Conservation (phyloP, 2,797 vertebrate species). For the Dicrostonyx torquatus region DNA sequence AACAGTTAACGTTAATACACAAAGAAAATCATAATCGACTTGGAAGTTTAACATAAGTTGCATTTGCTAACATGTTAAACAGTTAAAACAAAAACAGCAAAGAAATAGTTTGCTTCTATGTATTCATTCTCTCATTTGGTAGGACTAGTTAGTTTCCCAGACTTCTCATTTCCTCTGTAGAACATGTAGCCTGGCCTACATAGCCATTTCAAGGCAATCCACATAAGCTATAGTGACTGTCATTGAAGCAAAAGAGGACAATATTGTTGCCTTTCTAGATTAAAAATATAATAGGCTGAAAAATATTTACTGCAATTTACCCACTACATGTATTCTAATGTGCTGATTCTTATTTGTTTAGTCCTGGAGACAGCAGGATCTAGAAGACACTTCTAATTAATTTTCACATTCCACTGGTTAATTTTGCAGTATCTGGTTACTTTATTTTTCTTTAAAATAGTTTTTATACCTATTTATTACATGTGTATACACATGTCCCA, state of each 20-base stretch:
- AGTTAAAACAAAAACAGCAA: background rate
- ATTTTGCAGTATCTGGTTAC: background rate
- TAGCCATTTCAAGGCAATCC: background rate
- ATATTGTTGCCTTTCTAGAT: background rate
- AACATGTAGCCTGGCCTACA: background rate
- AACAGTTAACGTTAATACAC: background rate
- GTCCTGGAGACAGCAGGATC: background rate
- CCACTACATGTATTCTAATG: background rate
- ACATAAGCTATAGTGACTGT: background rate
- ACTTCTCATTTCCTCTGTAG: background rate
- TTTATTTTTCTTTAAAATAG: background rate
- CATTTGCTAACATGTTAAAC: background rate
- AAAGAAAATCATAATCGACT: background rate
- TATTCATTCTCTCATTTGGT: background rate
- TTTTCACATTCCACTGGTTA: slow-evolving; percentile 33
- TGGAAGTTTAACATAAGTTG: slow-evolving; percentile 32
- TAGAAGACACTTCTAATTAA: background rate
- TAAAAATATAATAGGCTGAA: background rate
- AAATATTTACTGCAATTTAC: background rate
- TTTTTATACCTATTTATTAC: background rate
- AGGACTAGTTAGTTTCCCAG: background rate
- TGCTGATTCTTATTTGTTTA: background rate
- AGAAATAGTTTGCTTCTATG: background rate
- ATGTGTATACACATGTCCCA: background rate
- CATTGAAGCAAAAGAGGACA: background rate